A percentile compares a stretch with the other conserved stretches of the same genome.
phyloP scores from a whole-genome alignment of 2,113 vertebrate genomes.

The Ia io region DNA sequence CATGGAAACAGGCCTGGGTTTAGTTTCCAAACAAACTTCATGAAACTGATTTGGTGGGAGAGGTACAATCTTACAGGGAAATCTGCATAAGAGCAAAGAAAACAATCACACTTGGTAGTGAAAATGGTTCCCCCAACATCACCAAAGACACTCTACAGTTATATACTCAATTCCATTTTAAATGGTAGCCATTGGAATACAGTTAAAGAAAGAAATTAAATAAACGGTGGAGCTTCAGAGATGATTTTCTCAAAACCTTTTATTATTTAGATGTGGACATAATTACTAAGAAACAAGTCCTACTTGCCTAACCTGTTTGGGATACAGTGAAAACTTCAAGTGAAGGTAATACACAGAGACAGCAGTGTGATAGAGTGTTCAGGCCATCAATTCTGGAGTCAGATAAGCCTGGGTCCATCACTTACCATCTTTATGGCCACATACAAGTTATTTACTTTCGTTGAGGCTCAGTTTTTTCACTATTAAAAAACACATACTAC shows the following conservation, averaged over 20 bases:
- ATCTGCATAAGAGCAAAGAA: slow-evolving; percentile 1
- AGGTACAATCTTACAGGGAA: neutral
- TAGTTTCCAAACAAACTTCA: slow-evolving; percentile 49
- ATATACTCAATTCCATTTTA: neutral
- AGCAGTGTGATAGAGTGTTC: no score
- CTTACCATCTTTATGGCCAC: neutral
- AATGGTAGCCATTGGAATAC: neutral
- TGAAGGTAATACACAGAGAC: neutral
- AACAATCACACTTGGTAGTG: neutral
- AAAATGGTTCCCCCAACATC: neutral
- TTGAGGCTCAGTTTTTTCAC: neutral
- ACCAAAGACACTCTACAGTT: neutral
- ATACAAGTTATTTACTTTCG: neutral
- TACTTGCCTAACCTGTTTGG: neutral
- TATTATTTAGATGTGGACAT: neutral
- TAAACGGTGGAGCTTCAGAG: neutral
- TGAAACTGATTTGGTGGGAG: neutral
- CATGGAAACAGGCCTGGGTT: neutral
- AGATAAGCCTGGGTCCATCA: neutral
- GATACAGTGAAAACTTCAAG: neutral
- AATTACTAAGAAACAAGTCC: neutral
- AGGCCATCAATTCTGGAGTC: neutral
- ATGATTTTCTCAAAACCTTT: neutral
- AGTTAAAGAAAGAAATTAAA: neutral
- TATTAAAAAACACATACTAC: neutral